These are phyloP conservation scores for Nomada ferruginata DNA, from an alignment of 2,888 invertebrate species.

Conservation along the genomic window DNA sequence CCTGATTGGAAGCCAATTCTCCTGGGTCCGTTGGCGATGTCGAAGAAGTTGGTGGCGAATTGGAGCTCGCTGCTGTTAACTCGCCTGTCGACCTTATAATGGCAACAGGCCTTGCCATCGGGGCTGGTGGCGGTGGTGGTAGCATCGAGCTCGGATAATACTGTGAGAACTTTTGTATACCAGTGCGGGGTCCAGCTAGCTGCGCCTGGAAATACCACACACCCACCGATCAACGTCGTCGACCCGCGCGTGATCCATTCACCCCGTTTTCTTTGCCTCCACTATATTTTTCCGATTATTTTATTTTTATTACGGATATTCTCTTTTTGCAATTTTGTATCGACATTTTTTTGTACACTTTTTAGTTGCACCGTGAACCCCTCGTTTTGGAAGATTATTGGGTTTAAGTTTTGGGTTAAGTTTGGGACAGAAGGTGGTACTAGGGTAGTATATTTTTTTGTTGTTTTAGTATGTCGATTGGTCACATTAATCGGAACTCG, in stretches of 20 bases:
- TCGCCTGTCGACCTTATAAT: slow-evolving; percentile 95
- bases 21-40: slow-evolving; percentile 81
- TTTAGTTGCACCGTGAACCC: background rate
- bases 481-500: background rate
- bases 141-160: slow-evolving; percentile 97
- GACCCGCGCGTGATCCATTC: slow-evolving; percentile 78
- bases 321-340: background rate
- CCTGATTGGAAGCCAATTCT: slow-evolving; percentile 80
- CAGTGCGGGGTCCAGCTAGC: slow-evolving; percentile 84
- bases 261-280: slow-evolving; percentile 70
- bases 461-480: background rate
- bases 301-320: background rate
- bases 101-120: slow-evolving; percentile 98
- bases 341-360: background rate
- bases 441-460: background rate
- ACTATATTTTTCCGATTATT: background rate
- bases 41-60: slow-evolving; percentile 88
- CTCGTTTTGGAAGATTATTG: background rate
- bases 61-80: slow-evolving; percentile 86
- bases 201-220: slow-evolving; percentile 85
- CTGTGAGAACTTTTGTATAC: slow-evolving; percentile 87
- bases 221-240: slow-evolving; percentile 82
- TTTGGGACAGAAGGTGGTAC: background rate
- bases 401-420: too few species aligned
- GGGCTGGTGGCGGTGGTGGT: slow-evolving; percentile 97